Percentiles rank a stretch among this genome's conserved stretches.
Evolutionary conservation across 2,888 invertebrate species (phyloP).

Genomic region (Pachymerium ferrugineum): DNA sequence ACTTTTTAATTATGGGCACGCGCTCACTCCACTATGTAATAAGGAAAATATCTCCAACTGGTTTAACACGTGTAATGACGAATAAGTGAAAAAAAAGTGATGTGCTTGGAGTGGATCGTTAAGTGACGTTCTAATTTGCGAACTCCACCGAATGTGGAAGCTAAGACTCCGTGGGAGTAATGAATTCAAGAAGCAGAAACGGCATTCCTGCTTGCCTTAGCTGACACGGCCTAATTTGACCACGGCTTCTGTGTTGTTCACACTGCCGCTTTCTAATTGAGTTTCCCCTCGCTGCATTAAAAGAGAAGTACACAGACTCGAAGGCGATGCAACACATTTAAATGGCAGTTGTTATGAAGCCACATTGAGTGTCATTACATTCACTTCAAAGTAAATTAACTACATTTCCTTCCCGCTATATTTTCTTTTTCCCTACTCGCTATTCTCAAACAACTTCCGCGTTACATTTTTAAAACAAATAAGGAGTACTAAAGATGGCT

Average conservation of each 20-base stretch:
- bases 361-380: slow-evolving; percentile 4
- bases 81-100: neutral
- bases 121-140: neutral
- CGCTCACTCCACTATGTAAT: no score
- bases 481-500: no score
- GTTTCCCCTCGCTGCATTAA: slow-evolving; percentile 1
- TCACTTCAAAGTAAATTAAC: neutral
- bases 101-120: neutral
- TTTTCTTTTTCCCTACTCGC: neutral
- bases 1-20: no score
- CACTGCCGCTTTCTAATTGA: slow-evolving; percentile 12
- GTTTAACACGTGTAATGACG: no score
- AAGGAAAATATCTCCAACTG: no score
- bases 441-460: no score
- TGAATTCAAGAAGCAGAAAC: neutral
- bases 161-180: neutral
- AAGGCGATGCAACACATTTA: neutral
- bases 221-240: slow-evolving; percentile 6
- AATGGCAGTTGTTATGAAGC: neutral
- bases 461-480: neutral
- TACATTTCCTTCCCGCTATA: neutral
- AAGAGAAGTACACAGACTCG: neutral
- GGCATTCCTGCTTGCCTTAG: neutral
- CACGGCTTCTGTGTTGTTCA: neutral
- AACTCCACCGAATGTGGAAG: neutral